Percentiles rank a stretch among this genome's conserved stretches.
These are phyloP conservation scores for Actinia tenebrosa DNA, from an alignment of 64 coral and sea anemone genomes.

Conservation along the genomic window DNA sequence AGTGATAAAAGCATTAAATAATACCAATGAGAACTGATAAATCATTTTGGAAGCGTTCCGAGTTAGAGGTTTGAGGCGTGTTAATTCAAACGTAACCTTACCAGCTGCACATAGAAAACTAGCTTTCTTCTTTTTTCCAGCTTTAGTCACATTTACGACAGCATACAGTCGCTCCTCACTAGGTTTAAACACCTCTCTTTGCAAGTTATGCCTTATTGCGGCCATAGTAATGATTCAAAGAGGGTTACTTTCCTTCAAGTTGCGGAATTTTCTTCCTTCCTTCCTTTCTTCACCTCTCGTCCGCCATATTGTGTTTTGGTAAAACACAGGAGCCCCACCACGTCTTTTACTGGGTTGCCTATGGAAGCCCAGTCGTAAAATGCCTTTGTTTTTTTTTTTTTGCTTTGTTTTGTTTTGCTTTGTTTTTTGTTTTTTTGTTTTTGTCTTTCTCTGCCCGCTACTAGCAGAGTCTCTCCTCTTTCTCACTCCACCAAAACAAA, in stretches of 20 bases:
- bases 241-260: not conserved
- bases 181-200: conserved; percentile 93
- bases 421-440: too few relatives aligned
- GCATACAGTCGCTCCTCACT: conserved; percentile 90
- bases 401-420: too few relatives aligned
- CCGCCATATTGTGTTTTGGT: conserved; percentile 1
- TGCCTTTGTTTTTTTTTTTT: too few relatives aligned
- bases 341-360: too few relatives aligned
- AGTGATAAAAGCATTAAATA: not conserved
- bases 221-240: conserved; percentile 45
- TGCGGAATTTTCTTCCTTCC: not conserved
- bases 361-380: too few relatives aligned
- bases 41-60: too few relatives aligned
- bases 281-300: not conserved
- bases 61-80: not conserved
- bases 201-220: conserved; percentile 92
- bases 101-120: conserved; percentile 97
- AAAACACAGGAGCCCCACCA: not conserved
- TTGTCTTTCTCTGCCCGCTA: too few relatives aligned
- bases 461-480: too few relatives aligned
- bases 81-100: conserved; percentile 3
- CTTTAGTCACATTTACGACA: conserved; percentile 92
- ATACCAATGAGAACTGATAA: too few relatives aligned
- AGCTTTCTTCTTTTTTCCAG: conserved; percentile 98
- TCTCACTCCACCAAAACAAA: too few relatives aligned